Percentiles rank a stretch among this genome's conserved stretches.
Conservation (phyloP, 2,888 invertebrate species). For the Drosophila mettleri region DNA sequence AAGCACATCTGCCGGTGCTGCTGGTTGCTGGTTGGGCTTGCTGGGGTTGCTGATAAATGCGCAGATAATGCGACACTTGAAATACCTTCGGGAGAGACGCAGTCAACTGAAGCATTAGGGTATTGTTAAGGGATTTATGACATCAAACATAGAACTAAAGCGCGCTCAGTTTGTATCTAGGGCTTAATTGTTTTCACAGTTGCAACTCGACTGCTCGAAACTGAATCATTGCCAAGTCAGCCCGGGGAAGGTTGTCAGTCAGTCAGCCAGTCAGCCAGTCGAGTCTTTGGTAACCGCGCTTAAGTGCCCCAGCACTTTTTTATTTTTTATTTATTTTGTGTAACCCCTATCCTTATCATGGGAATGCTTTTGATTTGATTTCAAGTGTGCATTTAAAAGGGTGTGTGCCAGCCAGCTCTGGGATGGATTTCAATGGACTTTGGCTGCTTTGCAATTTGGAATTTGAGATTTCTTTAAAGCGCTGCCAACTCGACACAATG, state of each 20-base stretch:
- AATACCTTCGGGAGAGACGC: constrained; percentile 32
- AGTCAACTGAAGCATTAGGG: constrained; percentile 65
- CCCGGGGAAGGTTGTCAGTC: constrained; percentile 55
- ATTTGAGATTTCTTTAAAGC: constrained; percentile 41
- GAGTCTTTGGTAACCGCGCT: constrained; percentile 64
- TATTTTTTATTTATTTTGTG: constrained; percentile 25
- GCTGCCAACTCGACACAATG: constrained; percentile 76
- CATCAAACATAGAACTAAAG: constrained; percentile 48
- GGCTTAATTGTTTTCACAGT: constrained; percentile 79
- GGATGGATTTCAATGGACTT: constrained; percentile 52
- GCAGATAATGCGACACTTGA: constrained; percentile 73
- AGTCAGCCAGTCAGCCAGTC: constrained; percentile 61
- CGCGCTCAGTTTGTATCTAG: constrained; percentile 58
- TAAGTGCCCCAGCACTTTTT: constrained; percentile 61
- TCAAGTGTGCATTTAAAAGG: constrained; percentile 63
- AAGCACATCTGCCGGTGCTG: constrained; percentile 43
- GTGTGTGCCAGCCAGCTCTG: constrained; percentile 49
- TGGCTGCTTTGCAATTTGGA: constrained; percentile 45
- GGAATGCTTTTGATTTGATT: constrained; percentile 64
- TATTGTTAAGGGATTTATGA: constrained; percentile 81
- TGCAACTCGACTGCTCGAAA: constrained; percentile 47
- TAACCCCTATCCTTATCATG: constrained; percentile 63
- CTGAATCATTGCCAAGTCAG: constrained; percentile 35
- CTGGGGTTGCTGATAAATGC: constrained; percentile 53
- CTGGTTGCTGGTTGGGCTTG: constrained; percentile 3